phyloP scores from a whole-genome alignment of 2,797 vertebrate species.

The Lacerta agilis region DNA sequence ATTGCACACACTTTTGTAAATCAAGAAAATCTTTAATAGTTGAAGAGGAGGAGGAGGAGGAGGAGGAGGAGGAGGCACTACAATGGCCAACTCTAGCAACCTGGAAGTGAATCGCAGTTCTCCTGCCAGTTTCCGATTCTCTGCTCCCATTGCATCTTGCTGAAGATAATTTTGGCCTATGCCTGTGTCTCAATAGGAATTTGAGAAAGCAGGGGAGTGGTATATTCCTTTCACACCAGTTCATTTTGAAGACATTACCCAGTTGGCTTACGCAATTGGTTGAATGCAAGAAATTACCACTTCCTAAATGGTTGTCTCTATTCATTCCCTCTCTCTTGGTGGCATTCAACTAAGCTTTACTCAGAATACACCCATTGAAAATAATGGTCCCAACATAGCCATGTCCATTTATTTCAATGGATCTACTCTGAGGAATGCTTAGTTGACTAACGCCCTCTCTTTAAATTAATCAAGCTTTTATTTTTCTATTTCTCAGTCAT shows the following conservation, averaged over 20 bases:
- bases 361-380: no score
- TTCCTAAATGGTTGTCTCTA: not conserved
- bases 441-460: no score
- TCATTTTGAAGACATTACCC: not conserved
- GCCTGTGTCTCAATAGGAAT: not conserved
- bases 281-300: not conserved
- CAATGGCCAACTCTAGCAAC: not conserved
- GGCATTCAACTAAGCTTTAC: no score
- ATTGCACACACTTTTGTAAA: no score
- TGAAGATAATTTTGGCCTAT: not conserved
- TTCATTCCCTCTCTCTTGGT: no score
- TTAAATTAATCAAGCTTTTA: no score
- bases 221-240: not conserved
- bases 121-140: not conserved
- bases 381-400: no score
- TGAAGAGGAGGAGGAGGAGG: not conserved
- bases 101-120: not conserved
- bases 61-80: not conserved
- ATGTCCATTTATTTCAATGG: no score
- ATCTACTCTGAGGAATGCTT: no score
- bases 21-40: no score
- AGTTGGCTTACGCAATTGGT: not conserved
- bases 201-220: not conserved
- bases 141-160: not conserved
- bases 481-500: constrained; percentile 36